Percentiles rank a stretch among this genome's conserved stretches.
phyloP scores from a whole-genome alignment of 2,113 vertebrate genomes.

The Pandion haliaetus region DNA sequence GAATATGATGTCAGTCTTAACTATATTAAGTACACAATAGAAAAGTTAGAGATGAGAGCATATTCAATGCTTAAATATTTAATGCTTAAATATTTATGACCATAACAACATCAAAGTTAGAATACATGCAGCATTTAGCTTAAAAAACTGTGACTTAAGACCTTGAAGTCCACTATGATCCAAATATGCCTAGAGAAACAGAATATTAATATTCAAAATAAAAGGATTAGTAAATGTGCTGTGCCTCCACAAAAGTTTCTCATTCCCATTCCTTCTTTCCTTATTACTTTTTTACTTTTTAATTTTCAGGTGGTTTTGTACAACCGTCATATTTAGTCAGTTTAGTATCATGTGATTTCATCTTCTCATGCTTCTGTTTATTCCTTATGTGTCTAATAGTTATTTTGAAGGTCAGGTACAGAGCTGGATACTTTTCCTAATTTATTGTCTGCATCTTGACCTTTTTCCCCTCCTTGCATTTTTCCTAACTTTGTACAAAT shows the following conservation, averaged over 20 bases:
- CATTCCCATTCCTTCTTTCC: background rate
- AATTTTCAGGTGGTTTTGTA: background rate
- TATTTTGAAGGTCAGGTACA: background rate
- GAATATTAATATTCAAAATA: background rate
- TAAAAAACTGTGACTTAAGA: background rate
- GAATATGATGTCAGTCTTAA: background rate
- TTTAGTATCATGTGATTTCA: background rate
- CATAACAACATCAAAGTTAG: background rate
- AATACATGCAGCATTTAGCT: background rate
- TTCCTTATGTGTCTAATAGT: background rate
- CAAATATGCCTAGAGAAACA: background rate
- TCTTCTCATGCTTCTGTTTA: background rate
- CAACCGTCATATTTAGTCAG: background rate
- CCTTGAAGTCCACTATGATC: background rate
- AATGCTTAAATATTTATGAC: background rate
- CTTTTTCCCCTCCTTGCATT: background rate
- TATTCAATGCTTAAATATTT: background rate
- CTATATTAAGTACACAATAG: background rate
- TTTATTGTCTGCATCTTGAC: background rate
- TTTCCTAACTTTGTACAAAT: background rate
- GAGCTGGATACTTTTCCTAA: background rate
- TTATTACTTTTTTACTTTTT: background rate
- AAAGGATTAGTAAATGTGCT: background rate
- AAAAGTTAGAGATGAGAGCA: background rate
- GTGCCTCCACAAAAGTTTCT: background rate